Evolutionary conservation across 2,888 invertebrate genomes (phyloP).

Genomic region (Caenorhabditis zanzibari): DNA sequence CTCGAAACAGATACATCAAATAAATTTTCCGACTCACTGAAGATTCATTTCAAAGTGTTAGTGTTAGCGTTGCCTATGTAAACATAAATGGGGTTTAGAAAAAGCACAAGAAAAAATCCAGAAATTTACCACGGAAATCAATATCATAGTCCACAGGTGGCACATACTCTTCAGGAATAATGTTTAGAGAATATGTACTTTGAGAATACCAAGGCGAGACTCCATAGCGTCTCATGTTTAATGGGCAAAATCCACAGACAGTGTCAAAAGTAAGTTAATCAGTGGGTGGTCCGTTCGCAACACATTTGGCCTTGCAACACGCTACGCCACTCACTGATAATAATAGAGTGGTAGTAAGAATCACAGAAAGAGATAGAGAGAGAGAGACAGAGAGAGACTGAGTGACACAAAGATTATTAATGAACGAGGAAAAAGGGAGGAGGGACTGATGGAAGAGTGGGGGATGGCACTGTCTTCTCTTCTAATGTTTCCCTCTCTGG

Average conservation of each 20-base stretch:
- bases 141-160: constrained; percentile 74
- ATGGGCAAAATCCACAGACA: background rate
- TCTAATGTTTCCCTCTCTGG: constrained; percentile 2
- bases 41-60: constrained; percentile 46
- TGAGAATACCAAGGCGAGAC: constrained; percentile 67
- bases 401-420: constrained; percentile 49
- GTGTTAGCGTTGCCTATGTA: constrained; percentile 46
- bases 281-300: constrained; percentile 57
- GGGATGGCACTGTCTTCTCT: constrained; percentile 24
- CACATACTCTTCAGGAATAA: constrained; percentile 78
- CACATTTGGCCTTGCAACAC: constrained; percentile 63
- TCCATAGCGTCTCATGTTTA: constrained; percentile 58
- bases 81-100: constrained; percentile 18
- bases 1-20: constrained; percentile 45
- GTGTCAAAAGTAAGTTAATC: constrained; percentile 19
- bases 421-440: constrained; percentile 38
- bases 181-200: constrained; percentile 78
- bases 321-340: constrained; percentile 60
- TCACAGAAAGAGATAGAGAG: constrained; percentile 16
- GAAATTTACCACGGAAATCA: constrained; percentile 62
- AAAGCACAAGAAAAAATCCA: constrained; percentile 23
- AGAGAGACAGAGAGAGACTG: constrained; percentile 10
- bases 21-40: constrained; percentile 56
- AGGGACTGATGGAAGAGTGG: constrained; percentile 18
- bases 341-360: constrained; percentile 41